phyloP scores from a whole-genome alignment of 2,888 invertebrate genomes.

The Philhelius pedissequus region DNA sequence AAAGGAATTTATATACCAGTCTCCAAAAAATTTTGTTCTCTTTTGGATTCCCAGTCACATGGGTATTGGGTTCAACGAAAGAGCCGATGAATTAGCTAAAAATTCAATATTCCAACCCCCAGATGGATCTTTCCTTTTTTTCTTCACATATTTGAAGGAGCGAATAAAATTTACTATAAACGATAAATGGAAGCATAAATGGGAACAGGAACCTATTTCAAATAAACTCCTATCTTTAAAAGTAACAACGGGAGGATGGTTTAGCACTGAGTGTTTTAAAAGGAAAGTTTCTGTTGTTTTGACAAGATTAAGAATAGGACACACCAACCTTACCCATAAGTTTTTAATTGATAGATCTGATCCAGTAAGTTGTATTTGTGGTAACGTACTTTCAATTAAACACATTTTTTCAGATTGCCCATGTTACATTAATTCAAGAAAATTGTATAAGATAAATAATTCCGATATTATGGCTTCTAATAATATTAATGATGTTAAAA shows the following conservation, averaged over 20 bases:
- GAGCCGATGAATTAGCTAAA: not conserved
- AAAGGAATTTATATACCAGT: not conserved
- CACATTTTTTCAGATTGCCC: not conserved
- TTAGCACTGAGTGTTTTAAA: not conserved
- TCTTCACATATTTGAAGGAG: not conserved
- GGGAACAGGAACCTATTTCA: not conserved
- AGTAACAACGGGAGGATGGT: not conserved
- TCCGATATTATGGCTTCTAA: not conserved
- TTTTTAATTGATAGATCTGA: not conserved
- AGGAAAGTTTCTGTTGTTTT: not conserved
- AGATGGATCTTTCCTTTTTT: not conserved
- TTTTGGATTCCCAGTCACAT: constrained; percentile 3
- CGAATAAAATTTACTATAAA: not conserved
- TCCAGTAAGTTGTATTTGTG: not conserved
- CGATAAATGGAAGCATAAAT: constrained; percentile 5
- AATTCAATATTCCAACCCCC: not conserved
- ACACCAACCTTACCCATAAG: not conserved
- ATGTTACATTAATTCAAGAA: not conserved
- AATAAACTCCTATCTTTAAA: not conserved
- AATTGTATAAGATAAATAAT: not conserved
- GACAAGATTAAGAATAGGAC: constrained; percentile 4
- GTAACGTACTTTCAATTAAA: not conserved
- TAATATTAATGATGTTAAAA: not conserved
- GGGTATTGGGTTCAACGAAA: not conserved
- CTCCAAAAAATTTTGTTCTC: not conserved